Evolutionary conservation across 1,140 invertebrate species (phyloP).

Genomic region (Drusus annulatus): DNA sequence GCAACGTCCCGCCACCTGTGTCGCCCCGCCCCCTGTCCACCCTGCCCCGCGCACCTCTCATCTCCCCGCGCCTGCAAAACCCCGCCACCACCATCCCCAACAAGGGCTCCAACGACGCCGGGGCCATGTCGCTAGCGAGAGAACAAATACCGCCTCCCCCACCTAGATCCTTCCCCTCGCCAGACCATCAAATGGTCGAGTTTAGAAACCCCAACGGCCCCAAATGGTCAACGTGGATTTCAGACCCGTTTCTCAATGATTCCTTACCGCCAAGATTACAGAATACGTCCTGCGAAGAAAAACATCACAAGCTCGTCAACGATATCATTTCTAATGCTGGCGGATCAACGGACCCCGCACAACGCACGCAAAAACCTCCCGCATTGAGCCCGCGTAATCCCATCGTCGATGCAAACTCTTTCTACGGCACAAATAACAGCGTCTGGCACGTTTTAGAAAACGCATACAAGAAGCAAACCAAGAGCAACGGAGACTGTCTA

Average conservation of each 20-base stretch:
- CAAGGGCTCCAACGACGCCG: slow-evolving; percentile 46
- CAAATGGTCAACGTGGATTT: slow-evolving; percentile 64
- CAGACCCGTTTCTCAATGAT: slow-evolving; percentile 42
- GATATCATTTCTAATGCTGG: slow-evolving; percentile 49
- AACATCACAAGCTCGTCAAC: slow-evolving; percentile 55
- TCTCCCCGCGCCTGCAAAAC: slow-evolving; percentile 8
- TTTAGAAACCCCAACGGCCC: slow-evolving; percentile 53
- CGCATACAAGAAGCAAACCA: slow-evolving; percentile 28
- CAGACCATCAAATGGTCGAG: slow-evolving; percentile 55
- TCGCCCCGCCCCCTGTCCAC: slow-evolving; percentile 45
- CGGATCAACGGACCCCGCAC: slow-evolving; percentile 36
- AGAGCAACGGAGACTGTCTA: slow-evolving; percentile 18
- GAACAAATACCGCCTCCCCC: slow-evolving; percentile 32
- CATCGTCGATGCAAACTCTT: slow-evolving; percentile 66
- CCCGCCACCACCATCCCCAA: slow-evolving; percentile 36
- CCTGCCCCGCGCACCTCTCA: slow-evolving; percentile 15
- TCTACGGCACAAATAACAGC: slow-evolving; percentile 61
- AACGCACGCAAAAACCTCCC: slow-evolving; percentile 57
- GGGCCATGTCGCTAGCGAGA: background rate
- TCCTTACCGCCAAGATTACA: slow-evolving; percentile 64
- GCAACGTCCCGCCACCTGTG: slow-evolving; percentile 51
- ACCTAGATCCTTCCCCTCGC: slow-evolving; percentile 49
- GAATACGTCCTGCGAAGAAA: slow-evolving; percentile 51
- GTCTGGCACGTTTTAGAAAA: slow-evolving; percentile 19
- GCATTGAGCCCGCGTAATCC: slow-evolving; percentile 64